Percentiles rank a stretch among this genome's conserved stretches.
Conservation (phyloP, 1,140 invertebrate genomes). For the Centruroides vittatus region DNA sequence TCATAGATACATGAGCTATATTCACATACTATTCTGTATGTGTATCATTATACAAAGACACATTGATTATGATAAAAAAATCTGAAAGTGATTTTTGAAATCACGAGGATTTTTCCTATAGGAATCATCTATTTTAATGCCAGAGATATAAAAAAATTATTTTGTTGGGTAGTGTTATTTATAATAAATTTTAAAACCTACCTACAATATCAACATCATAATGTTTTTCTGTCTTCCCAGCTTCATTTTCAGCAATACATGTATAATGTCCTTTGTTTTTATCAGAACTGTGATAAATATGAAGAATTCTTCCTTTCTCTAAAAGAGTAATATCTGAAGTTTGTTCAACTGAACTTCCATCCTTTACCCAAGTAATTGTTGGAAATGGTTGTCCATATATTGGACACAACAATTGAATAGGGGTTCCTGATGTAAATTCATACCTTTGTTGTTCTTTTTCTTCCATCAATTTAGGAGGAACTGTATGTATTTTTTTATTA, state of each 20-base stretch:
- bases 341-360: neutral
- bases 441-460: neutral
- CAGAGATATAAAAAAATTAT: too few relatives aligned
- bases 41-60: too few relatives aligned
- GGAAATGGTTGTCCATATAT: conserved; percentile 9
- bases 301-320: conserved; percentile 25
- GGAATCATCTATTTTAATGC: too few relatives aligned
- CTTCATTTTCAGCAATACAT: conserved; percentile 47
- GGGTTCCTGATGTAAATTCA: conserved; percentile 5
- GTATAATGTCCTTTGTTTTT: conserved; percentile 29
- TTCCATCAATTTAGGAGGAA: neutral
- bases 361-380: conserved; percentile 10
- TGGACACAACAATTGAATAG: conserved; percentile 1
- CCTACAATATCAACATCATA: conserved; percentile 16
- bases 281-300: conserved; percentile 16
- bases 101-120: too few relatives aligned
- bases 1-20: too few relatives aligned
- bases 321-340: conserved; percentile 16
- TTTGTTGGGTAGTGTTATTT: too few relatives aligned
- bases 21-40: too few relatives aligned
- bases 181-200: conserved; percentile 11
- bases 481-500: neutral
- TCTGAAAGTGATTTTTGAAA: too few relatives aligned
- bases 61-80: too few relatives aligned
- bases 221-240: conserved; percentile 50